Conservation (phyloP, 2,113 vertebrate genomes). For the Nestor notabilis region DNA sequence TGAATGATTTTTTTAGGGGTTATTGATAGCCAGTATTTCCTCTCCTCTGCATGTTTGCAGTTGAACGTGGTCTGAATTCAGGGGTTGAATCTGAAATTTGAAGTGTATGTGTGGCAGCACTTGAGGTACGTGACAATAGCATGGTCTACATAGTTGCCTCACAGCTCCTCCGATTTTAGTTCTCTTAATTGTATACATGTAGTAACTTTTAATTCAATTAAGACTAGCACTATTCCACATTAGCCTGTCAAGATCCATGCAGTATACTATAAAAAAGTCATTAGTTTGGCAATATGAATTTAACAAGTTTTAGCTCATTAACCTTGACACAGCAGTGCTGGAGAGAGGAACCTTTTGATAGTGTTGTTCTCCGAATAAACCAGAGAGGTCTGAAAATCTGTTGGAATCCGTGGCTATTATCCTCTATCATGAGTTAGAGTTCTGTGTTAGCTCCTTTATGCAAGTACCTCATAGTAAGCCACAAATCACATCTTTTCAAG, state of each 20-base stretch:
- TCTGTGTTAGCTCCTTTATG: background rate
- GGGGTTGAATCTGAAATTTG: background rate
- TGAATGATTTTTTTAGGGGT: background rate
- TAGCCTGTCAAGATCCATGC: conserved; percentile 57
- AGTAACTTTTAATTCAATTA: conserved; percentile 66
- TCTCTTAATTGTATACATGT: conserved; percentile 23
- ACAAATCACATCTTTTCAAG: background rate
- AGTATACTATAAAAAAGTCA: conserved; percentile 45
- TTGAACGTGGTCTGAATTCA: background rate
- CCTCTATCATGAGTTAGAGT: background rate
- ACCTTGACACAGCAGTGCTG: conserved; percentile 54
- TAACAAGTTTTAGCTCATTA: conserved; percentile 70
- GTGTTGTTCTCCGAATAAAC: conserved; percentile 2
- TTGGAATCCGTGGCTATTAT: background rate
- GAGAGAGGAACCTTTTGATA: conserved; percentile 26
- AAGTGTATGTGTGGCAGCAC: background rate
- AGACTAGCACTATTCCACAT: conserved; percentile 17
- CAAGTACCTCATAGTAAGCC: background rate
- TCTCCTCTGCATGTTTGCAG: background rate
- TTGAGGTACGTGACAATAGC: background rate
- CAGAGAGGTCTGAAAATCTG: background rate
- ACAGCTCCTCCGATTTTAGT: conserved; percentile 1
- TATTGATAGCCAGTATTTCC: background rate
- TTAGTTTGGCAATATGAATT: conserved; percentile 66
- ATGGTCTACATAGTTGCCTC: background rate